Evolutionary conservation across 2,888 invertebrate genomes (phyloP).

Genomic region (Rhagonycha fulva): DNA sequence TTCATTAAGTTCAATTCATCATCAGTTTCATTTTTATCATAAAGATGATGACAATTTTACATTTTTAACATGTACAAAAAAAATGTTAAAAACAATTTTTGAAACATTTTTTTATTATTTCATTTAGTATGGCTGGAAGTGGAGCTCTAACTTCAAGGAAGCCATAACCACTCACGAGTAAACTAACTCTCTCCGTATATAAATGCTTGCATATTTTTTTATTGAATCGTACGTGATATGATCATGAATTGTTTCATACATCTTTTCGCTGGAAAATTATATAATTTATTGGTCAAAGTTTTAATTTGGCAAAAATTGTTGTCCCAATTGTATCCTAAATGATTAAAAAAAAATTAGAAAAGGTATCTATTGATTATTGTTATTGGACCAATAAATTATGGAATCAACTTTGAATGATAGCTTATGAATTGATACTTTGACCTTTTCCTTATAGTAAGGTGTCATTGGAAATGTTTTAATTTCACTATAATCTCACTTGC

Average conservation of each 20-base stretch:
- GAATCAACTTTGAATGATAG: slow-evolving; percentile 35
- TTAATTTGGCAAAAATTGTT: not conserved
- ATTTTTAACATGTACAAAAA: not conserved
- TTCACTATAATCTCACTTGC: slow-evolving; percentile 33
- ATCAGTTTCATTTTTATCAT: not conserved
- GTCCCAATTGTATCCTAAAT: not conserved
- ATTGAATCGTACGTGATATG: slow-evolving; percentile 54
- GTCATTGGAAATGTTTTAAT: slow-evolving; percentile 56
- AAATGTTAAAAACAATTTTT: slow-evolving; percentile 34
- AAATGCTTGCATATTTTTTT: slow-evolving; percentile 54
- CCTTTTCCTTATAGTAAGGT: slow-evolving; percentile 59
- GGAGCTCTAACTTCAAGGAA: slow-evolving; percentile 96
- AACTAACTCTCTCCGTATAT: slow-evolving; percentile 60
- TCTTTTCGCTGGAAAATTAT: slow-evolving; percentile 37
- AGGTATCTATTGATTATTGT: not conserved
- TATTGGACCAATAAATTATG: slow-evolving; percentile 44
- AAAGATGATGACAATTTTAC: not conserved
- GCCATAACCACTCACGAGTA: slow-evolving; percentile 89
- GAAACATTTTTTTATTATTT: slow-evolving; percentile 52
- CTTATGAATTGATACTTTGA: slow-evolving; percentile 38
- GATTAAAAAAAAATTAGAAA: not conserved
- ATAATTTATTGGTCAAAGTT: slow-evolving; percentile 51
- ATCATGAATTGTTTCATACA: slow-evolving; percentile 55
- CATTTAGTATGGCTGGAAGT: slow-evolving; percentile 90
- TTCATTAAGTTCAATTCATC: not conserved